Evolutionary conservation across 2,797 vertebrate genomes (phyloP), one percentile per base, ranked within the genome.

Genomic region (Rallus crepitans): DNA sequence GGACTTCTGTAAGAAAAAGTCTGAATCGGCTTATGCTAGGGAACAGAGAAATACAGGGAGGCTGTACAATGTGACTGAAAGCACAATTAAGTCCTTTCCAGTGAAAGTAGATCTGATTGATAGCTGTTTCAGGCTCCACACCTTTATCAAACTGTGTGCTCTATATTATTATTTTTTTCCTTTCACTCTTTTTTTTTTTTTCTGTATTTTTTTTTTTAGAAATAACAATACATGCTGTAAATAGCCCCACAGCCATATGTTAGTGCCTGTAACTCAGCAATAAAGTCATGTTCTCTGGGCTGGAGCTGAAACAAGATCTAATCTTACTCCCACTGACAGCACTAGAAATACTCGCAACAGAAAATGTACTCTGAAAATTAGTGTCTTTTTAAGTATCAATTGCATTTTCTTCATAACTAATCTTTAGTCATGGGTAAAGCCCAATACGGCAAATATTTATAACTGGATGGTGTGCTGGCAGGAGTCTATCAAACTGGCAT

Each of bases 391-490:
- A 90, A 71, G 33, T 72, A 94, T 69, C 50, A 72, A 1, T 65
- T 71, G 35, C 45, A 65, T 86, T 83, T 94, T 93, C 21, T 94
- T 64, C 45, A 24, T 59, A 61, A 71, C 30, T 37, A 59, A 69
- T 81, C 56, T 75, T 94, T 64, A 61, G 76, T 31, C 52, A 76
- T 27, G 21, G 87, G 75, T 86, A 87, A 89, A 89, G 76, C 35
- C 33, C 53, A 50, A 90, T 82, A 77, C 45, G 68, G 79, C 50
- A 89, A 92, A 95, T 93, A 90, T 91, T 92, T 89, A 37, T 82
- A 89, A 87, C 15, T 73, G 55, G 87, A 60, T n/a, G 24, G 70
- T 69, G 61, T 88, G 61, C 71, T 92, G 84, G 82, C 81, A 94
- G 83, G 40, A 71, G 68, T 39, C 84, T 89, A 61, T 65, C 64